Conservation (phyloP, 2,888 invertebrate species). For the Helleia helle region DNA sequence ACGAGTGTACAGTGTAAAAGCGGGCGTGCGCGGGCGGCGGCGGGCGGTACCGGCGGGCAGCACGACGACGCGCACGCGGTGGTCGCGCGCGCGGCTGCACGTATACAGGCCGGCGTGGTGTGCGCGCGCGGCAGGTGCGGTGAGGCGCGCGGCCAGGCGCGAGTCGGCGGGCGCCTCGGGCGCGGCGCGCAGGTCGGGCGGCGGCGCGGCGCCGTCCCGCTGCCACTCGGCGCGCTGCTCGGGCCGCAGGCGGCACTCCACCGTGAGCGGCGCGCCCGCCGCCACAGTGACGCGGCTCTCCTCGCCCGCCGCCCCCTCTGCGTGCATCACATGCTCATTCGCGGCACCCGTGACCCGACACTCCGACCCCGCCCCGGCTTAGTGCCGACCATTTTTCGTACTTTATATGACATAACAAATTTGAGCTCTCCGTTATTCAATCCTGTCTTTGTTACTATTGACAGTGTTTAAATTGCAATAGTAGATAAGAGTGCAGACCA, state of each 20-base stretch:
- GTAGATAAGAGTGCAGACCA: too few relatives aligned
- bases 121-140: conserved; percentile 33
- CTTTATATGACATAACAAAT: too few relatives aligned
- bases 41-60: conserved; percentile 23
- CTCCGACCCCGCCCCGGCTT: background rate
- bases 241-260: conserved; percentile 50
- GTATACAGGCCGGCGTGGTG: conserved; percentile 47
- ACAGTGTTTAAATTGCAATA: too few relatives aligned
- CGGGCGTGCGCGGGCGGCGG: conserved; percentile 16
- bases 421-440: too few relatives aligned
- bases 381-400: too few relatives aligned
- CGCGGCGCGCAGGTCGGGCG: conserved; percentile 30
- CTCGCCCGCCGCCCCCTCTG: conserved; percentile 20
- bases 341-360: background rate
- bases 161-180: conserved; percentile 26
- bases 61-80: conserved; percentile 40
- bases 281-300: conserved; percentile 35
- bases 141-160: conserved; percentile 35
- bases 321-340: conserved; percentile 12
- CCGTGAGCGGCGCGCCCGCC: conserved; percentile 46
- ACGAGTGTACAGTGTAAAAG: conserved; percentile 10
- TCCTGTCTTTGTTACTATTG: too few relatives aligned
- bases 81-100: conserved; percentile 35
- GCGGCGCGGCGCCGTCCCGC: conserved; percentile 37
- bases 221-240: conserved; percentile 28